Percentiles rank a stretch among this genome's conserved stretches.
phyloP scores from a whole-genome alignment of 1,140 invertebrate genomes.

The Cherax destructor region DNA sequence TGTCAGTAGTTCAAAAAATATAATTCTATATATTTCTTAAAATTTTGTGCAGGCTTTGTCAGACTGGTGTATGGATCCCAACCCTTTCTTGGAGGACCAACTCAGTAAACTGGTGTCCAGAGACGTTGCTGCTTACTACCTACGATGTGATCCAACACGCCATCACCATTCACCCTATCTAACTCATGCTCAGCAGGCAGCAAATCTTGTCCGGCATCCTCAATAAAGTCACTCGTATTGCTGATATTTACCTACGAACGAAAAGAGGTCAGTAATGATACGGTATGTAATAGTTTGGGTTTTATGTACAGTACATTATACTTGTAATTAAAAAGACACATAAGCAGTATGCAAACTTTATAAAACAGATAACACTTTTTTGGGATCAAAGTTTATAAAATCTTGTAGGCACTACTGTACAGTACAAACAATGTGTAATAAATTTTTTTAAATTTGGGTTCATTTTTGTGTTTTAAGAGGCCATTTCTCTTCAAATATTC shows the following conservation, averaged over 20 bases:
- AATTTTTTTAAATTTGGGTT: no score
- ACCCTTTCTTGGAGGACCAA: constrained; percentile 77
- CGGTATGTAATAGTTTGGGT: no score
- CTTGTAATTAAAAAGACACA: no score
- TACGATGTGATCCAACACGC: constrained; percentile 85
- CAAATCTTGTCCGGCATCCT: constrained; percentile 82
- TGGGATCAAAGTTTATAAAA: no score
- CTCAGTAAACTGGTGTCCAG: constrained; percentile 74
- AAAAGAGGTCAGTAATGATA: constrained; percentile 73
- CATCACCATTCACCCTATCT: constrained; percentile 87
- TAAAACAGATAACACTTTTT: no score
- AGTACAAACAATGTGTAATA: no score
- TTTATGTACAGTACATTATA: no score
- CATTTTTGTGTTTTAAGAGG: no score
- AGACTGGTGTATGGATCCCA: constrained; percentile 85
- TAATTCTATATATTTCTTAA: background rate
- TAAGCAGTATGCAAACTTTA: no score
- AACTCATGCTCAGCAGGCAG: constrained; percentile 84
- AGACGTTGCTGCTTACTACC: constrained; percentile 87
- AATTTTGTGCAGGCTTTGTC: constrained; percentile 80
- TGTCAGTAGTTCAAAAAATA: no score
- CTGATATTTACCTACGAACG: constrained; percentile 81
- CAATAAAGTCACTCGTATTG: constrained; percentile 79
- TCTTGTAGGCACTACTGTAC: no score
- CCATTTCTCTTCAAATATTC: no score